phyloP scores from a whole-genome alignment of 2,888 invertebrate species.

The Halictus ligatus region DNA sequence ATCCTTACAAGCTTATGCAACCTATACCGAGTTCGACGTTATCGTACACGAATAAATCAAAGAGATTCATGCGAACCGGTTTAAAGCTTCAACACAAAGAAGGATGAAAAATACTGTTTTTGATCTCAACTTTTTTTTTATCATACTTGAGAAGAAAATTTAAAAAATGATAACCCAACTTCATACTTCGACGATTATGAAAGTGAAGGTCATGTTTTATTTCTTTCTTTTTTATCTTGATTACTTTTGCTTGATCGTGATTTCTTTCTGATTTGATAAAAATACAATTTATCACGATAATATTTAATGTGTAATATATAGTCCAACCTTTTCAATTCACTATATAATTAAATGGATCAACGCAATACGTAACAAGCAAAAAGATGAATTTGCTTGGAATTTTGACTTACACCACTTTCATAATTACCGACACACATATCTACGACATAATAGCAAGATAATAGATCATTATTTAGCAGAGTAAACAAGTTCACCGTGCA shows the following conservation, averaged over 20 bases:
- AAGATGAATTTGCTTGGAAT: not conserved
- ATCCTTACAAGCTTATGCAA: too few species aligned
- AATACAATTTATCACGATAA: too few species aligned
- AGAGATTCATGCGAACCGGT: slow-evolving; percentile 16
- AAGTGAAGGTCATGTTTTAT: not conserved
- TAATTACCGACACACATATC: too few species aligned
- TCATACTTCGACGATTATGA: not conserved
- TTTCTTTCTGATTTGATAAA: too few species aligned
- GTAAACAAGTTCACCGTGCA: not conserved
- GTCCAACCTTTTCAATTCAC: not conserved
- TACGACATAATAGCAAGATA: not conserved
- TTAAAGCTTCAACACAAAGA: not conserved
- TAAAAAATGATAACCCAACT: not conserved
- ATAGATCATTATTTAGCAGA: not conserved
- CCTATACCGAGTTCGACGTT: not conserved
- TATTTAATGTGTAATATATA: not conserved
- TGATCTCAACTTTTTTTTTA: not conserved
- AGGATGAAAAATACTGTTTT: not conserved
- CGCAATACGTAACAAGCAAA: not conserved
- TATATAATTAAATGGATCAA: not conserved
- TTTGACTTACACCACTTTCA: not conserved
- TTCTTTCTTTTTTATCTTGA: too few species aligned
- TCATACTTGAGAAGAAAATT: not conserved
- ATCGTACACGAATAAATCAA: not conserved
- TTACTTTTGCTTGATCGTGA: too few species aligned